Base-by-base conservation (phyloP, 2,113 vertebrate genomes). In the Odontophorus gujanensis region DNA sequence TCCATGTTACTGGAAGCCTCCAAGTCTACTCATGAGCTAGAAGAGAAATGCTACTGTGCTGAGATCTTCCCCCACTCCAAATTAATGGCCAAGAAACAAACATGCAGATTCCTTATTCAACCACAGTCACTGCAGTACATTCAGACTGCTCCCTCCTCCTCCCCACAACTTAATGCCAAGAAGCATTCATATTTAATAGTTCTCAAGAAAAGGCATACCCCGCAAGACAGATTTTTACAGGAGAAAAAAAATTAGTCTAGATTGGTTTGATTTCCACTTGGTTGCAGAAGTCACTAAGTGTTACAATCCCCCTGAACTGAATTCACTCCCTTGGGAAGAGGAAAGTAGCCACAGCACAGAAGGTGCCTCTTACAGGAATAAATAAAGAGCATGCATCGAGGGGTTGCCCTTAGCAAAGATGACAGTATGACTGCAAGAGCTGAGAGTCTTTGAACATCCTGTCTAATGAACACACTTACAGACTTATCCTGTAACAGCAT, bases 91-190 rank as follows among this genome's bases (percentile, higher is more conserved):
- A 57, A 28, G 81, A 21, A 59, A 80, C 13, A 47, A 42, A 72
- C 2, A 71, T 4, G 12, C 1, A 38, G 12, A 32, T 30, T 74
- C 42, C 21, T 45, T 47, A 43, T 7, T 43, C 55, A 26, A 28
- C 17, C 51, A 17, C 7, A 47, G 28, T 18, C 11, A 59, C 28
- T 0, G 0, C 2, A 58, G 13, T 69, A 42, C 1, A 4, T 45
- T 92, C 59, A 66, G 11, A 81, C 18, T 28, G 51, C 34, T 20
- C 8, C 4, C 11, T 13, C 20, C 15, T 36, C 2, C 7, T 20
- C 11, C 2, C 3, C 5, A 18, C 3, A 0, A 42, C 28, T 11
- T 34, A 8, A 82, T 6, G 2, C 21, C 34, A 69, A 42, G 42
- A 75, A 71, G 5, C 2, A 0, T 42, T 45, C 57, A 43, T 4